Evolutionary conservation across 2,888 invertebrate species (phyloP), one percentile per base, ranked within the genome.

Genomic region (Drosophila recens): DNA sequence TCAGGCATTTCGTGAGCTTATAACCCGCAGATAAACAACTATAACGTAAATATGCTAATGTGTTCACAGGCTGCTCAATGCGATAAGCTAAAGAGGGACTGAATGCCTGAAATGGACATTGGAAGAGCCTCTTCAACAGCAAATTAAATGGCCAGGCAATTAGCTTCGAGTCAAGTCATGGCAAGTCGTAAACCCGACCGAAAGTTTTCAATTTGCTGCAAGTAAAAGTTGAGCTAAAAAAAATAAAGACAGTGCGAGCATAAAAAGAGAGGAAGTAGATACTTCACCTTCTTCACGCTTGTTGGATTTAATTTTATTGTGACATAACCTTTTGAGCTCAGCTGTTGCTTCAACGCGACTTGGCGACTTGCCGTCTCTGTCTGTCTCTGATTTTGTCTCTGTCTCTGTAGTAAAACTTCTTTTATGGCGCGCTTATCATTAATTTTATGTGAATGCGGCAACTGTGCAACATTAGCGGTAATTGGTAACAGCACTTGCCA

Each of bases 251-350:
- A 3, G 9, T 3, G 20, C 4, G 30, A 11, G 20, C 5, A 4
- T 4, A 5, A 51, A 4, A 17, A 17, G 3, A 27, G 48, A 38
- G 36, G 34, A 30, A 33, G 48, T 45, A 40, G 61, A 54, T 45
- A 56, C 69, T 75, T 81, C 75, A 83, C 86, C 82, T 85, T 81
- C 76, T 86, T 86, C 76, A 84, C 86, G 86, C 82, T 86, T 82
- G 86, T 85, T 86, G 87, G 86, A 87, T 87, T 87, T 87, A 72
- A 87, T 87, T 87, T 87, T 87, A 87, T 84, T 82, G 87, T 87
- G 84, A 77, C 86, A 87, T 87, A 86, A 87, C 86, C 86, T 84
- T 82, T 85, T 79, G 64, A 40, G 61, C 53, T 48, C 76, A 73
- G 75, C 77, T 81, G 68, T 68, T 77, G 76, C 71, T 76, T 76